These are phyloP conservation scores for Teleogryllus oceanicus DNA, from an alignment of 2,888 invertebrate genomes.

Conservation along the genomic window DNA sequence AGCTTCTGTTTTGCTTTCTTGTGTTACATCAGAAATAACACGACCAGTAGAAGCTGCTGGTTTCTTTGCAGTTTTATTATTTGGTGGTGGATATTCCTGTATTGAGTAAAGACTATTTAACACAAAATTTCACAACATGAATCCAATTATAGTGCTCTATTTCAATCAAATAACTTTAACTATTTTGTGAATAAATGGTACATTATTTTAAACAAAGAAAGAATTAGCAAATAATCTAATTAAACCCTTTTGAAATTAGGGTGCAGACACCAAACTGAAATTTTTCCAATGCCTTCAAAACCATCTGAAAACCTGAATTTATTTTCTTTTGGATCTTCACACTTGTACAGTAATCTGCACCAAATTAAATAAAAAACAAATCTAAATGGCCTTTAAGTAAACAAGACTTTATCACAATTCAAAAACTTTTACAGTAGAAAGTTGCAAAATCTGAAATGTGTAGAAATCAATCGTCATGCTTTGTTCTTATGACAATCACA, in stretches of 20 bases:
- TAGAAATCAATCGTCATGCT: too few species aligned
- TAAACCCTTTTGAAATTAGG: not conserved
- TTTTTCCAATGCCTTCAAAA: too few species aligned
- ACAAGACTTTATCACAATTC: conserved; percentile 29
- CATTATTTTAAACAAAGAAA: not conserved
- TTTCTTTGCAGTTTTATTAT: conserved; percentile 48
- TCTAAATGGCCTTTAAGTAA: conserved; percentile 20
- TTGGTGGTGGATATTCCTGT: conserved; percentile 60
- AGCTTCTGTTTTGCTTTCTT: conserved; percentile 39
- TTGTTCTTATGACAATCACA: too few species aligned
- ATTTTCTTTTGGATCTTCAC: too few species aligned
- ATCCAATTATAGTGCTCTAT: too few species aligned
- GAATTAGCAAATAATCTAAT: not conserved
- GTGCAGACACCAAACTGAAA: not conserved
- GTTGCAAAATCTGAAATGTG: too few species aligned
- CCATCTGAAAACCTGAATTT: too few species aligned
- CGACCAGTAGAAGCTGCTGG: conserved; percentile 42
- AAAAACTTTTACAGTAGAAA: too few species aligned
- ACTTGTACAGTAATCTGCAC: not conserved
- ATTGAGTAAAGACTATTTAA: too few species aligned
- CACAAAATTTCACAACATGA: too few species aligned
- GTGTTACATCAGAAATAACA: conserved; percentile 46
- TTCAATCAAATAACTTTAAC: too few species aligned
- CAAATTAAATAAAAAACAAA: conserved; percentile 12
- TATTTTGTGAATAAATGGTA: too few species aligned